Evolutionary conservation across 2,113 vertebrate species (phyloP).

Genomic region (Anoplopoma fimbria): DNA sequence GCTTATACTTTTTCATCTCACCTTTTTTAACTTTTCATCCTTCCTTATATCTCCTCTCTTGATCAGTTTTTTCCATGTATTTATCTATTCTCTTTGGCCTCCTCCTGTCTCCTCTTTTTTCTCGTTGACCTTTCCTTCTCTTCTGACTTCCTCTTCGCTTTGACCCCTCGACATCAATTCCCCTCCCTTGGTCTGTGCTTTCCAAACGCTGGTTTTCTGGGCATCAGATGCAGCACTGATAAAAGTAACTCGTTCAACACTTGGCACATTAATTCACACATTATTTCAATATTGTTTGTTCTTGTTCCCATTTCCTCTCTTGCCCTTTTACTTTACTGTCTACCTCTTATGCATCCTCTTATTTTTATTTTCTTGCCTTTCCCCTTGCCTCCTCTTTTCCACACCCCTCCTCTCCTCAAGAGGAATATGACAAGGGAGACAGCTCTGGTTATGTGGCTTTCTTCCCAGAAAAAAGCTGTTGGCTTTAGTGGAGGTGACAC

Average conservation of each 20-base stretch:
- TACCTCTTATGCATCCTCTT: neutral
- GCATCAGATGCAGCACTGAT: neutral
- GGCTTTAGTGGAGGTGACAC: constrained; percentile 27
- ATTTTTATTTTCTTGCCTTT: neutral
- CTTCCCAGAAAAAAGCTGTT: constrained; percentile 33
- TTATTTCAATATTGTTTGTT: neutral
- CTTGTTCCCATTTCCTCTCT: neutral
- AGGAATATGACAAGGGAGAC: constrained; percentile 3
- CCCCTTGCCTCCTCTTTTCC: neutral
- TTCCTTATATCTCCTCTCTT: too few species aligned
- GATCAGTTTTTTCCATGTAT: neutral
- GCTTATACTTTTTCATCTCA: neutral
- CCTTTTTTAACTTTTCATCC: neutral
- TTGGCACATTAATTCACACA: neutral
- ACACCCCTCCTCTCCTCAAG: neutral
- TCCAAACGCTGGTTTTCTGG: neutral
- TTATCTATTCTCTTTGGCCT: neutral
- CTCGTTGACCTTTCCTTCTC: neutral
- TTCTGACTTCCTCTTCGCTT: neutral
- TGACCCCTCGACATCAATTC: constrained; percentile 7
- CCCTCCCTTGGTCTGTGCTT: neutral
- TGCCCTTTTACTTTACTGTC: neutral
- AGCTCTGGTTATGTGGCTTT: constrained; percentile 29
- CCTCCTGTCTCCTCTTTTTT: neutral
- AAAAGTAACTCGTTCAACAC: neutral